Percentiles rank a stretch among this genome's conserved stretches.
Evolutionary conservation across 1,140 invertebrate genomes (phyloP).

Genomic region (Apis laboriosa): DNA sequence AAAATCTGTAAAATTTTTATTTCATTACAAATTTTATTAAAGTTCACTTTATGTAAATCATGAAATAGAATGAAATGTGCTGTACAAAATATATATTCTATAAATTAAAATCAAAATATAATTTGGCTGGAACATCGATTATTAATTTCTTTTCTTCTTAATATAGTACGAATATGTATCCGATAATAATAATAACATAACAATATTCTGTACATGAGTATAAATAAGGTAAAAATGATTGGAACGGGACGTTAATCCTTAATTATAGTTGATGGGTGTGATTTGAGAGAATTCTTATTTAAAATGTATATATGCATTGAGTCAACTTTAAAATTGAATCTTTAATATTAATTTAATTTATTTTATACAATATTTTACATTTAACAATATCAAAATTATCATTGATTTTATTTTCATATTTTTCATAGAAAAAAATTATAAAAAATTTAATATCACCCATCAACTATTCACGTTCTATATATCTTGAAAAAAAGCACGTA

Average conservation of each 20-base stretch:
- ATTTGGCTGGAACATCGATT: slow-evolving; percentile 26
- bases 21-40: slow-evolving; percentile 3
- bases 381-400: background rate
- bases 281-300: background rate
- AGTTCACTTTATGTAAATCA: slow-evolving; percentile 19
- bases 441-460: background rate
- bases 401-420: background rate
- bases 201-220: slow-evolving; percentile 43
- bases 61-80: background rate
- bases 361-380: slow-evolving; percentile 43
- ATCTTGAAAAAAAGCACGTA: background rate
- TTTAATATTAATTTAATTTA: slow-evolving; percentile 9
- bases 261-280: slow-evolving; percentile 35
- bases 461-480: background rate
- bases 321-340: background rate
- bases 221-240: slow-evolving; percentile 24
- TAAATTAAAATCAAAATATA: slow-evolving; percentile 40
- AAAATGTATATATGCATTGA: background rate
- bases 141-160: background rate
- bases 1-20: background rate
- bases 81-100: slow-evolving; percentile 29
- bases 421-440: background rate
- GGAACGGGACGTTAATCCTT: slow-evolving; percentile 10
- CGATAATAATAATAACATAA: slow-evolving; percentile 1
- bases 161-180: slow-evolving; percentile 10